These are phyloP conservation scores for Cyanoramphus novaezelandiae DNA, from an alignment of 2,113 vertebrate species.

Conservation along the genomic window DNA sequence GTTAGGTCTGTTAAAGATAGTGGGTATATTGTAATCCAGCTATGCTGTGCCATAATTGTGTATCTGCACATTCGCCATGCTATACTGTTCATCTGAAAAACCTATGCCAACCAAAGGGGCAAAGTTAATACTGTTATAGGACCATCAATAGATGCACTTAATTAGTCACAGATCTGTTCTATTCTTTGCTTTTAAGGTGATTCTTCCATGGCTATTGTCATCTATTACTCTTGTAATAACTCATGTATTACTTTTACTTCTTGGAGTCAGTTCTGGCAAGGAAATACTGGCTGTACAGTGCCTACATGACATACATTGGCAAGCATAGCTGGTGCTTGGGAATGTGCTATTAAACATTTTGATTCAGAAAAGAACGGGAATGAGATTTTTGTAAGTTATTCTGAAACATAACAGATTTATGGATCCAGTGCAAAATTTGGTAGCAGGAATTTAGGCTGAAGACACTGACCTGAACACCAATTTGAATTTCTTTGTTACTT, in stretches of 20 bases:
- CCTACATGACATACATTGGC: not conserved
- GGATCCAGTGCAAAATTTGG: not conserved
- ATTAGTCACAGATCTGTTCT: not conserved
- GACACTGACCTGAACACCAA: not conserved
- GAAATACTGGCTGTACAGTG: not conserved
- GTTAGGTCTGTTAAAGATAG: not conserved
- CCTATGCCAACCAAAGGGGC: not conserved
- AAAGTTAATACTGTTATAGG: not conserved
- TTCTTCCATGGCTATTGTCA: not conserved
- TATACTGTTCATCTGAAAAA: not conserved
- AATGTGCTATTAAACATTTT: not conserved
- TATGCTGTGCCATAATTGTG: accelerated
- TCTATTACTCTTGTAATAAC: not conserved
- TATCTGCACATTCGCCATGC: not conserved
- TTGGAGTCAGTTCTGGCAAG: not conserved
- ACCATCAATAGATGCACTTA: not conserved
- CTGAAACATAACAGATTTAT: not conserved
- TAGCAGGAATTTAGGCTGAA: not conserved
- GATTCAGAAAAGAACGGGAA: not conserved
- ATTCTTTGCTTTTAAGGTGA: not conserved
- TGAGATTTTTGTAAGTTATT: not conserved
- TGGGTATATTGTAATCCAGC: not conserved
- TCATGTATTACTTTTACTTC: not conserved
- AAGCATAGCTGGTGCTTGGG: not conserved
- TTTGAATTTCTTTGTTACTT: not conserved